Conservation (phyloP, 2,888 invertebrate species). For the Macroteleia sp. region DNA sequence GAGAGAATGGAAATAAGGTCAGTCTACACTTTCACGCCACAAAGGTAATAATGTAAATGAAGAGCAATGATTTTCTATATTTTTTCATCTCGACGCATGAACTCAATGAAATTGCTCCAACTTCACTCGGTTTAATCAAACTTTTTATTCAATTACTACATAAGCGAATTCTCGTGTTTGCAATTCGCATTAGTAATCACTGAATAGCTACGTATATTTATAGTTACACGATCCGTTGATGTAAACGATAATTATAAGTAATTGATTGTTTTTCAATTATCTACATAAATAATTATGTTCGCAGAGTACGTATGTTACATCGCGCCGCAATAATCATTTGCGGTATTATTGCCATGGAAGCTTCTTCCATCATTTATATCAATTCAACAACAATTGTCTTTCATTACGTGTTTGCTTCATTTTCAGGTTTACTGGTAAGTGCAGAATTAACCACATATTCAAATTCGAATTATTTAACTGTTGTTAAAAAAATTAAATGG, state of each 20-base stretch:
- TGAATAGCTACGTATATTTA: not conserved
- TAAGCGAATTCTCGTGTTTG: not conserved
- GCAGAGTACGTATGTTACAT: conserved; percentile 87
- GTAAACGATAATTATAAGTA: conserved; percentile 35
- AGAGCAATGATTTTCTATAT: conserved; percentile 22
- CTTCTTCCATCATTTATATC: conserved; percentile 87
- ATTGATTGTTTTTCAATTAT: conserved; percentile 45
- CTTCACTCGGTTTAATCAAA: conserved; percentile 9
- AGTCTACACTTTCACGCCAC: conserved; percentile 12
- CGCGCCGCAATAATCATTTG: conserved; percentile 87
- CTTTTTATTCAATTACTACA: conserved; percentile 19
- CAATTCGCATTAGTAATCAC: not conserved
- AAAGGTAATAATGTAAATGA: conserved; percentile 19
- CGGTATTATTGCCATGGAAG: conserved; percentile 86
- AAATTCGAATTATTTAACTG: conserved; percentile 5
- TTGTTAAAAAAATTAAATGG: conserved; percentile 34
- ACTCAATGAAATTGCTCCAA: conserved; percentile 14
- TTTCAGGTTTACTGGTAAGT: conserved; percentile 87
- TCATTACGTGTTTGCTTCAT: conserved; percentile 86
- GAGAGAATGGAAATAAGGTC: conserved; percentile 81
- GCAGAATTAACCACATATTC: conserved; percentile 18
- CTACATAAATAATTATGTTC: conserved; percentile 60
- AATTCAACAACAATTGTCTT: conserved; percentile 86
- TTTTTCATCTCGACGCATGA: conserved; percentile 10
- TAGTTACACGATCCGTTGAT: conserved; percentile 1